Evolutionary conservation across 2,113 vertebrate species (phyloP).

Genomic region (Corythaeola cristata): DNA sequence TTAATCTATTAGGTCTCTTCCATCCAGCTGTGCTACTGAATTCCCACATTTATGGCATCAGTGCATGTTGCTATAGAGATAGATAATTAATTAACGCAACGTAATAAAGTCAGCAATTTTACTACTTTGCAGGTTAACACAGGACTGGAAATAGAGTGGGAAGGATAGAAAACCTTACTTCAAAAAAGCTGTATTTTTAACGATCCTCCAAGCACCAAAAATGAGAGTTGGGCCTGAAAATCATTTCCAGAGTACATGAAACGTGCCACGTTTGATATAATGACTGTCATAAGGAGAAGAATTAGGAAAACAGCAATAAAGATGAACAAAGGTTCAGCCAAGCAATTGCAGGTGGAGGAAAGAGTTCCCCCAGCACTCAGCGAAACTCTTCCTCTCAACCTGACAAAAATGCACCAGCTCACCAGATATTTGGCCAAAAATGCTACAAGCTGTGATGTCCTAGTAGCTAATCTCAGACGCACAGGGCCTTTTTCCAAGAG

Average conservation of each 20-base stretch:
- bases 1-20: not conserved
- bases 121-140: constrained; percentile 1
- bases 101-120: constrained; percentile 45
- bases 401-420: not conserved
- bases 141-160: not conserved
- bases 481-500: not conserved
- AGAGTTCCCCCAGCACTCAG: not conserved
- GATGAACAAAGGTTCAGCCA: not conserved
- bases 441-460: not conserved
- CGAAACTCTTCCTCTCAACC: not conserved
- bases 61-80: constrained; percentile 33
- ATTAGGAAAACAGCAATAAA: not conserved
- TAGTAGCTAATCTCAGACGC: not conserved
- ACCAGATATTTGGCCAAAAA: not conserved
- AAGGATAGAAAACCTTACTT: not conserved
- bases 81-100: constrained; percentile 58
- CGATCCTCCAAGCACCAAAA: not conserved
- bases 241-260: not conserved
- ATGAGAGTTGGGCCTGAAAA: not conserved
- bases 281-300: not conserved
- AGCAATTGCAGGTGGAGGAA: not conserved
- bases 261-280: not conserved
- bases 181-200: not conserved
- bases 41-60: constrained; percentile 15
- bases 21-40: not conserved